Evolutionary conservation across 2,113 vertebrate genomes (phyloP).

Genomic region (Tretioscincus oriximinensis): DNA sequence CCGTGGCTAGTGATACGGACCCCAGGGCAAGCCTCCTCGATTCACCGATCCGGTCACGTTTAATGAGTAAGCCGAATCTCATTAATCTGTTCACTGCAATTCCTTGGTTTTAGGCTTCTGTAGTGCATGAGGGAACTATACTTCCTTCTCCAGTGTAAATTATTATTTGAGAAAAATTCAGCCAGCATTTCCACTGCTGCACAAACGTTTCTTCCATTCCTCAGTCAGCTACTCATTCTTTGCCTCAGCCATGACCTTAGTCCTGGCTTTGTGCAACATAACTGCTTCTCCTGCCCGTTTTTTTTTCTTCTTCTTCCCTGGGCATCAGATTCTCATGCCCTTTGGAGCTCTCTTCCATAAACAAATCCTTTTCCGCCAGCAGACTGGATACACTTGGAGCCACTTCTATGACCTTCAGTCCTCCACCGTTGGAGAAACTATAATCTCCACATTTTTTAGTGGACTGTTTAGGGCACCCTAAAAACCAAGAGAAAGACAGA

Average conservation of each 20-base stretch:
- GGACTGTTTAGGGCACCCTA: not conserved
- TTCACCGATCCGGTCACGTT: no score
- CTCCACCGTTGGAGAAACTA: not conserved
- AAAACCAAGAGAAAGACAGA: not conserved
- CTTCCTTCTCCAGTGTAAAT: not conserved
- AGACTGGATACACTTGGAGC: not conserved
- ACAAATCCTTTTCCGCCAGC: not conserved
- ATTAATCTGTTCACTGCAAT: not conserved
- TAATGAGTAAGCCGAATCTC: no score
- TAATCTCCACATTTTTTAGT: not conserved
- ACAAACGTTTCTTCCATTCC: not conserved
- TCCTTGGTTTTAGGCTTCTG: not conserved
- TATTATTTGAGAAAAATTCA: not conserved
- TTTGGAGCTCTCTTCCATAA: constrained; percentile 2
- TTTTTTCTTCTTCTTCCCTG: not conserved
- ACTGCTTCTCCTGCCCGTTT: not conserved
- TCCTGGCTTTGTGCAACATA: not conserved
- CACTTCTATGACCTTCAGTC: not conserved
- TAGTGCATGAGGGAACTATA: not conserved
- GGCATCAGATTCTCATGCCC: constrained; percentile 13
- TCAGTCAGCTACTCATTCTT: not conserved
- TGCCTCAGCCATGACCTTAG: not conserved
- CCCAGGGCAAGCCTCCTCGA: no score
- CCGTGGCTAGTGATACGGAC: no score
- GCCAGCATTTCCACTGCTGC: not conserved